These are phyloP conservation scores for Bellardia bayeri DNA, from an alignment of 2,888 invertebrate species.

Conservation along the genomic window DNA sequence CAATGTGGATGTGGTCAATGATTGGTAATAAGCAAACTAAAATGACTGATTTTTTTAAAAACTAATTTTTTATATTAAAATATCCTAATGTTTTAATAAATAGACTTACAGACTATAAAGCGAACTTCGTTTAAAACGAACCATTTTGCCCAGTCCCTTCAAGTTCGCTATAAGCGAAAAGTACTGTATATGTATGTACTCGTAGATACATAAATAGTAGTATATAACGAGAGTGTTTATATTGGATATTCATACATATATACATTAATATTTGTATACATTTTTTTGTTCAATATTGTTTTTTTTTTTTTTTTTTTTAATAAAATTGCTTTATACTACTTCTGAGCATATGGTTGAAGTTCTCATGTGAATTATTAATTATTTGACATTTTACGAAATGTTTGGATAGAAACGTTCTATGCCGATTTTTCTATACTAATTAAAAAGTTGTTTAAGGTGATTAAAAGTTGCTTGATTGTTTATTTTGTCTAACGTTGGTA, in stretches of 20 bases:
- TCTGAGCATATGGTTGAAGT: constrained; percentile 20
- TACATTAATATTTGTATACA: background rate
- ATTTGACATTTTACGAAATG: constrained; percentile 42
- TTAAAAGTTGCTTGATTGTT: background rate
- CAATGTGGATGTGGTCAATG: too few relatives aligned
- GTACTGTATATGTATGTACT: too few relatives aligned
- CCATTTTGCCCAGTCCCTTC: too few relatives aligned
- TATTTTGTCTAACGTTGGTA: background rate
- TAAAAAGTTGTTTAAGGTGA: background rate
- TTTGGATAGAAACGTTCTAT: background rate
- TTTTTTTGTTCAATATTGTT: background rate
- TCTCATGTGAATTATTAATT: constrained; percentile 49
- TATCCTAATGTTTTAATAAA: too few relatives aligned
- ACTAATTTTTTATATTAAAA: too few relatives aligned
- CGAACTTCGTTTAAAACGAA: too few relatives aligned
- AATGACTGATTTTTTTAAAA: too few relatives aligned
- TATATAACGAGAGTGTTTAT: too few relatives aligned
- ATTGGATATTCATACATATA: background rate
- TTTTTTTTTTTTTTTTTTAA: background rate
- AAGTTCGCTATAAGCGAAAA: too few relatives aligned
- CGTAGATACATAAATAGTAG: too few relatives aligned
- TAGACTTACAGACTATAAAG: too few relatives aligned
- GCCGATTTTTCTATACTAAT: background rate
- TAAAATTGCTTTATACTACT: constrained; percentile 7
- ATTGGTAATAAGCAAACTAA: too few relatives aligned